Percentiles rank a stretch among this genome's conserved stretches.
These are phyloP conservation scores for Megaustenia siamemsis DNA, from an alignment of 2,888 invertebrate genomes.

Conservation along the genomic window DNA sequence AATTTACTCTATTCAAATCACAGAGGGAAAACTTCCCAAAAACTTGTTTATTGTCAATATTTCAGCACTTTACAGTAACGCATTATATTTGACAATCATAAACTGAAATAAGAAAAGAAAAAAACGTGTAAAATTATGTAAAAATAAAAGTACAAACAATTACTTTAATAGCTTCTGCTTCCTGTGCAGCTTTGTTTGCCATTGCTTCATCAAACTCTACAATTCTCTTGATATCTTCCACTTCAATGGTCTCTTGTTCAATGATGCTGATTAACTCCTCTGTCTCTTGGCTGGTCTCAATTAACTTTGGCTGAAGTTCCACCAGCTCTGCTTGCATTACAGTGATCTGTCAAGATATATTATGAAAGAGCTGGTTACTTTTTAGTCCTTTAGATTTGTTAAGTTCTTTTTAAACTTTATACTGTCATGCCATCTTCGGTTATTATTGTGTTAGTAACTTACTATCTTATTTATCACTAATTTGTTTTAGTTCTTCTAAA, in stretches of 20 bases:
- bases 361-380: background rate
- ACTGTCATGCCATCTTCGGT: too few relatives aligned
- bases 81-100: too few relatives aligned
- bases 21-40: too few relatives aligned
- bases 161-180: constrained; percentile 79
- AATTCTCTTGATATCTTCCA: constrained; percentile 76
- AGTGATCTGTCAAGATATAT: constrained; percentile 64
- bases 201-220: constrained; percentile 78
- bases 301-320: constrained; percentile 77
- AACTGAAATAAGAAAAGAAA: background rate
- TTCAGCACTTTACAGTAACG: too few relatives aligned
- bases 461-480: too few relatives aligned
- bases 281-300: constrained; percentile 78
- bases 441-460: too few relatives aligned
- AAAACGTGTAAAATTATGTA: background rate
- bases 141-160: background rate
- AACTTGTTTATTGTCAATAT: too few relatives aligned
- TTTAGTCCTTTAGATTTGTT: too few relatives aligned
- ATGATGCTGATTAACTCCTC: constrained; percentile 78
- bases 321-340: constrained; percentile 78
- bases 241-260: constrained; percentile 78
- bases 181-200: constrained; percentile 76
- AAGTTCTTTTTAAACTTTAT: too few relatives aligned
- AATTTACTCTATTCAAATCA: too few relatives aligned
- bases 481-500: too few relatives aligned